These are phyloP conservation scores for Acrobasis consociella DNA, from an alignment of 2,888 invertebrate species.

Conservation along the genomic window DNA sequence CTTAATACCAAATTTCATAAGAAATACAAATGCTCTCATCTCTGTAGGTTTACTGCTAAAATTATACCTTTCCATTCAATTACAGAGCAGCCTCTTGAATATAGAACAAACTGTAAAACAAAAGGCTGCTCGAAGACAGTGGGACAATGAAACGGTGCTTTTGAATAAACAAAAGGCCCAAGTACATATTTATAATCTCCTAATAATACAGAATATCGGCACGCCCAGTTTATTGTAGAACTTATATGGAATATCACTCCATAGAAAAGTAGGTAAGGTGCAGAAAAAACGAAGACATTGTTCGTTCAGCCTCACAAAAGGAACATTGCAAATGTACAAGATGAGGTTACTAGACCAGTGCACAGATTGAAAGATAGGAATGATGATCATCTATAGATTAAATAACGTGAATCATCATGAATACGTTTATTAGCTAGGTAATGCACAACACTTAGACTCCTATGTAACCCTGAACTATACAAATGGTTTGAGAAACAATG, in stretches of 20 bases:
- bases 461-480: constrained; percentile 7
- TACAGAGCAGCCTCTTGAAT: constrained; percentile 25
- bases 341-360: constrained; percentile 60
- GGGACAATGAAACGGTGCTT: constrained; percentile 50
- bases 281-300: constrained; percentile 41
- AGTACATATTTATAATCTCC: constrained; percentile 48
- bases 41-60: constrained; percentile 21
- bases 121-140: constrained; percentile 40
- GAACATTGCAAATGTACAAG: constrained; percentile 44
- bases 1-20: constrained; percentile 17
- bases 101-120: constrained; percentile 35
- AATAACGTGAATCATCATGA: constrained; percentile 51
- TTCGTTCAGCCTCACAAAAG: constrained; percentile 49
- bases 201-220: constrained; percentile 46
- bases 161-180: constrained; percentile 51
- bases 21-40: constrained; percentile 21
- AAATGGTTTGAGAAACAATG: constrained; percentile 40
- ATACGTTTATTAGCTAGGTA: constrained; percentile 13
- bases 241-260: constrained; percentile 40
- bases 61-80: constrained; percentile 24
- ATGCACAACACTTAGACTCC: constrained; percentile 13
- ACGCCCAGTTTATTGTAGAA: constrained; percentile 46
- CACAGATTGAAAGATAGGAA: constrained; percentile 45
- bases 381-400: constrained; percentile 51
- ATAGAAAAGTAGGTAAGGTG: constrained; percentile 29